Percentiles rank a stretch among this genome's conserved stretches.
phyloP scores from a whole-genome alignment of 1,140 invertebrate genomes.

The Scaptomyza hsui region DNA sequence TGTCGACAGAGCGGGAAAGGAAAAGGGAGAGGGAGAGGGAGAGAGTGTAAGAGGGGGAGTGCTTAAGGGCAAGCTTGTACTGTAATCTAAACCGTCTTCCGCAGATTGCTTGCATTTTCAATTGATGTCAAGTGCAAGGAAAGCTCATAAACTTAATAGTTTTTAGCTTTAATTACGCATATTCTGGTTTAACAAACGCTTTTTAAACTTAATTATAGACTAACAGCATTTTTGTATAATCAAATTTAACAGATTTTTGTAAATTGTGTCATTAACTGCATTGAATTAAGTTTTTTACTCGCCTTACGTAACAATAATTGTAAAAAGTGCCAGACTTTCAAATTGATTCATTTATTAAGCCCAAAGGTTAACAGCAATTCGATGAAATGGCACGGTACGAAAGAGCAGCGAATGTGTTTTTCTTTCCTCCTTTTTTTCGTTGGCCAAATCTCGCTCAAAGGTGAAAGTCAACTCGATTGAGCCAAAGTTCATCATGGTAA shows the following conservation, averaged over 20 bases:
- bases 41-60: not conserved
- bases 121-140: conserved; percentile 15
- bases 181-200: too few relatives aligned
- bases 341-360: conserved; percentile 19
- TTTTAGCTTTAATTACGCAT: too few relatives aligned
- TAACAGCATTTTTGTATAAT: too few relatives aligned
- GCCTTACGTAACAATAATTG: not conserved
- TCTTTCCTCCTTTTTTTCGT: not conserved
- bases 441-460: not conserved
- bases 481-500: conserved; percentile 11
- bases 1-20: not conserved
- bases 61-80: not conserved
- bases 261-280: too few relatives aligned
- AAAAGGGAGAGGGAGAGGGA: not conserved
- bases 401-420: not conserved
- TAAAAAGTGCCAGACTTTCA: not conserved
- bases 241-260: too few relatives aligned
- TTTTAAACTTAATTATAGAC: too few relatives aligned
- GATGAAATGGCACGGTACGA: conserved; percentile 1
- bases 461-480: conserved; percentile 7
- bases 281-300: too few relatives aligned
- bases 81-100: not conserved
- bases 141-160: conserved; percentile 3
- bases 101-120: not conserved
- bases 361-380: not conserved